Base-by-base conservation (phyloP, 2,888 invertebrate genomes). In the Plutella xylostella region DNA sequence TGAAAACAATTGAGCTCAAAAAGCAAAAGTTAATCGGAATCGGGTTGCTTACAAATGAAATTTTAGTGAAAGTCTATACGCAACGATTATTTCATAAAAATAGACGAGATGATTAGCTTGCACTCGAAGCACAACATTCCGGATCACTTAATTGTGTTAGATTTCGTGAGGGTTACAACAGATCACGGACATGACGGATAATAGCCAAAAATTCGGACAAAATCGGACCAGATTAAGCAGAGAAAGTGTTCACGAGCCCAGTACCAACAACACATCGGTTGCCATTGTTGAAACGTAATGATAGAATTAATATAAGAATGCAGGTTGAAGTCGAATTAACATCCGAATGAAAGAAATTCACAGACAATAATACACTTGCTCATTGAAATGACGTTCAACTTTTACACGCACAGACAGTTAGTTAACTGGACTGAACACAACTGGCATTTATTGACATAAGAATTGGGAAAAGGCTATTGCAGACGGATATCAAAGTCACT, bases 11-110 rank as follows among this genome's bases (percentile, higher is more conserved):
- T 54, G 51, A 56, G 56, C n/a, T 57, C 58, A 56, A 61, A 65
- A 57, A 67, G 63, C 58, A 61, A 65, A 57, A 67, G 63, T 58
- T 68, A 68, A 68, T 68, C 61, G 65, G 63, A 67, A 58, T 63
- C 56, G 58, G 60, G 59, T 52, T 55, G 62, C 63, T 61, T 66
- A 66, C 60, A 61, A 63, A 65, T 64, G 72, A 72, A 64, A 60
- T 54, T 18, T 19, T 6, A 70, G 71, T 69, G 75, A 76, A 71
- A 72, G 71, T 69, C 57, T 34, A 31, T 45, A 45, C 55, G 53
- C 56, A 57, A 46, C 56, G 51, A 58, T 60, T 60, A 60, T 56
- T 52, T 57, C 59, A 56, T 59, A 63, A 58, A 64, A 61, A 45
- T 25, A 45, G 25, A 30, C 17, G 33, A 44, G 30, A 25, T 52